Evolutionary conservation across 1,140 invertebrate genomes (phyloP), one percentile per base, ranked within the genome.

Genomic region (Trinorchestia longiramus): DNA sequence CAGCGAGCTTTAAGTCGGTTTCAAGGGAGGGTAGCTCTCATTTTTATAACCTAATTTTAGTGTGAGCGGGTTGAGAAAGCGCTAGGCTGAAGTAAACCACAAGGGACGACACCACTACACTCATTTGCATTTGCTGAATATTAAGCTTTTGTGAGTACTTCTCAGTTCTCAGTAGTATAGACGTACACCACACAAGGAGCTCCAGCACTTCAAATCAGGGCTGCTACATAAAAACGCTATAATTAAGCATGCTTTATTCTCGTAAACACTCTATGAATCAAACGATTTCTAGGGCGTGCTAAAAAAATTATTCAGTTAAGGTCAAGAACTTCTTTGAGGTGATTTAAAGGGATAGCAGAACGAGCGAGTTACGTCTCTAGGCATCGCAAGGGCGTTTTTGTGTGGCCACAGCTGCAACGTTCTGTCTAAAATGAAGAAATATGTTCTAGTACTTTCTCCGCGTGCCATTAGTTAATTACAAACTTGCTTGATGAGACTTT

Each of bases 11-110:
- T 45, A 94, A 47, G 92, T 47, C 92, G 36, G 36, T 45, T 42
- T n/a, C 19, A 19, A 44, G 43, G 92, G 92, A 94, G 92, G 92
- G 43, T 94, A 94, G 43, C 92, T 3, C 44, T 94, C 92, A 94
- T 94, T 94, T 94, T 94, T 94, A 94, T 94, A 94, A 94, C 92
- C 92, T 94, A 94, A 94, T 94, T 94, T 94, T 94, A 94, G 92
- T 94, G 92, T 44, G 92, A 94, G 92, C 92, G 92, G 92, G 92
- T 94, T 94, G 92, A 94, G 92, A 94, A 94, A 94, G 92, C 92
- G 92, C 92, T 94, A 94, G 92, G 92, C 92, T 94, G 92, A 45
- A 94, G 92, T 47, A 94, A 94, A 94, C 92, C 92, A 94, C 92
- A 94, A 45, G 92, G 92, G 92, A 94, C 43, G 92, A 94, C 92